Conservation (phyloP, 2,888 invertebrate species). For the Epinotia bilunana region DNA sequence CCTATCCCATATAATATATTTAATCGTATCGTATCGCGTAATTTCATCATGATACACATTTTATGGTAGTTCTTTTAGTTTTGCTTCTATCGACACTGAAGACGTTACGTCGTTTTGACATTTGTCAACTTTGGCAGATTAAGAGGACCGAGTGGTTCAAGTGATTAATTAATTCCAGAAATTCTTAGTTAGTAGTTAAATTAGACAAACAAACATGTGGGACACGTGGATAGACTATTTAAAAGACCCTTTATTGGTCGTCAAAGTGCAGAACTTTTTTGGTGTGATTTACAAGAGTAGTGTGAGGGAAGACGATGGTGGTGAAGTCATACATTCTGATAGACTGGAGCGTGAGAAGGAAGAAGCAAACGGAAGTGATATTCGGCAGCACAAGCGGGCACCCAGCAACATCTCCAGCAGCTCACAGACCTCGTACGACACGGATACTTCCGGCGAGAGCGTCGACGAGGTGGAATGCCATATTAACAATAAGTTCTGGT, state of each 20-base stretch:
- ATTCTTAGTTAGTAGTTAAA: slow-evolving; percentile 11
- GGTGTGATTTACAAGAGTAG: slow-evolving; percentile 86
- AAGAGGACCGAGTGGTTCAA: neutral
- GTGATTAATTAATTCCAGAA: slow-evolving; percentile 23
- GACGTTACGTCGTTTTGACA: slow-evolving; percentile 16
- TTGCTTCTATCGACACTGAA: neutral
- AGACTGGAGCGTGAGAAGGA: slow-evolving; percentile 60
- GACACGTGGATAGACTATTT: slow-evolving; percentile 86
- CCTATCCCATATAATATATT: no score
- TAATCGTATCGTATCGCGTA: neutral
- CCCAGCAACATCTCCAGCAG: slow-evolving; percentile 74
- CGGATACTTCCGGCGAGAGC: slow-evolving; percentile 71
- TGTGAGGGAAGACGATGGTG: slow-evolving; percentile 56
- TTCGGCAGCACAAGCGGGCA: slow-evolving; percentile 70
- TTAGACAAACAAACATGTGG: slow-evolving; percentile 65
- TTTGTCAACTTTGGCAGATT: slow-evolving; percentile 6
- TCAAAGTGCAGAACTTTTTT: slow-evolving; percentile 91
- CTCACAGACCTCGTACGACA: slow-evolving; percentile 72
- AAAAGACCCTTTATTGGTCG: slow-evolving; percentile 90
- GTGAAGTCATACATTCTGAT: slow-evolving; percentile 65
- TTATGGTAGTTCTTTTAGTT: neutral
- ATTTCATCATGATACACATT: neutral
- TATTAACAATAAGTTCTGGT: slow-evolving; percentile 91
- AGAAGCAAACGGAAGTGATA: slow-evolving; percentile 52
- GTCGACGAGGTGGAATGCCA: slow-evolving; percentile 75